Evolutionary conservation across 2,888 invertebrate genomes (phyloP), one percentile per base, ranked within the genome.

Genomic region (Desoria tigrina): DNA sequence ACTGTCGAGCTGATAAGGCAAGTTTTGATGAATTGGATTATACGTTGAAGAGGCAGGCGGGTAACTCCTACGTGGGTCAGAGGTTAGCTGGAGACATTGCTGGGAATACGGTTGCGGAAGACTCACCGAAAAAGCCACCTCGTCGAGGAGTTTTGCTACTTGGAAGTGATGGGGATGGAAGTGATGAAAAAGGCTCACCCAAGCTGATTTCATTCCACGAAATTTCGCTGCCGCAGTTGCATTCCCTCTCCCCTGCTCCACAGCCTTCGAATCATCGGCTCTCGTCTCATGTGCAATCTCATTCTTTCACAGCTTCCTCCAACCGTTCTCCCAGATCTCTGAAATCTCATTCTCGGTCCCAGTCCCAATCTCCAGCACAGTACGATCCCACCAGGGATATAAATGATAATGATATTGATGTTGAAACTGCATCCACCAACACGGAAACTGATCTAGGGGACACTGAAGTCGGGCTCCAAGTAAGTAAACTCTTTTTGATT

Each of bases 41-140:
- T 79, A 89, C 90, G 79, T 81, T 92, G 64, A 83, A 88, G 73
- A 84, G 90, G 68, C 90, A 90, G 79, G 81, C 82, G 71, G 87
- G 87, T 39, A 90, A 88, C 80, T 88, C 90, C 73, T 90, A 90
- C 76, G 89, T 89, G 58, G 88, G 89, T 54, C 87, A 88, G 80
- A 82, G 89, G 75, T 81, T 89, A 75, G 89, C 89, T 42, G 86
- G 86, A 77, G 84, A 84, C 56, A 63, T 65, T 56, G 58, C 61
- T 26, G 61, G 66, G 32, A 45, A 37, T 32, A 23, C 24, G 16
- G 74, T 74, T 7, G 71, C 77, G 2, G 82, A 82, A 70, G 85
- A 86, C 77, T 85, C 87, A 39, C 86, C 87, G 1, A 85, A 86
- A 77, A 84, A 84, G 61, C 69, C 74, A 18, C 74, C 75, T 7